Evolutionary conservation across 2,888 invertebrate species (phyloP), one percentile per base, ranked within the genome.

Genomic region (Trisateles emortualis): DNA sequence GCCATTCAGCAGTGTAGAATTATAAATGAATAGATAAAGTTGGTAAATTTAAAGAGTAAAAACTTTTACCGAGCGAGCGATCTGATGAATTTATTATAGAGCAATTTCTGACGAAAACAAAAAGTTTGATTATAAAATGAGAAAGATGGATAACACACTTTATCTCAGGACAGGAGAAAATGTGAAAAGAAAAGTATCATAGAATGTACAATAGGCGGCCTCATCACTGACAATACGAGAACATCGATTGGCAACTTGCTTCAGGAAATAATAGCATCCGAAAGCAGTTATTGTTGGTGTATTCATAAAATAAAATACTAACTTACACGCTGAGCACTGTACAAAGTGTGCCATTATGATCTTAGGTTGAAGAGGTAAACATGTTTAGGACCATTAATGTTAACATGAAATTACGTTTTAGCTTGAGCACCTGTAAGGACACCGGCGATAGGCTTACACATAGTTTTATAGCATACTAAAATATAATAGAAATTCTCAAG

Each of bases 1-100:
- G 64, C 51, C 59, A 68, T 74, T 70, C 72, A 70, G 65, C 66
- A 68, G 72, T 57, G 71, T 72, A 63, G 70, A 80, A 77, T 78
- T 78, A 75, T 59, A 74, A 81, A 76, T 69, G 59, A 58, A 59
- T 52, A 72, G 78, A 72, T 63, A 55, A 46, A 58, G 48, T 62
- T 70, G 54, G 57, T 55, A 67, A 67, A 49, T 67, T 58, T 48
- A 50, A 59, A 51, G 45, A 54, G 42, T 50, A 51, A 39, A 52
- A 70, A 54, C 47, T 64, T 71, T 70, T 52, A 46, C 38, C 26
- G 22, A 38, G 40, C 26, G 22, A 38, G 40, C 4, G 30, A 24
- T 35, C 22, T 2, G 43, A 52, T 47, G 49, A 49, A 35, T 40
- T 22, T 13, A 6, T 40, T 26, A 40, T 22, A 13, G n/a, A 5